Evolutionary conservation across 2,888 invertebrate species (phyloP).

Genomic region (Ophioninae sp.): DNA sequence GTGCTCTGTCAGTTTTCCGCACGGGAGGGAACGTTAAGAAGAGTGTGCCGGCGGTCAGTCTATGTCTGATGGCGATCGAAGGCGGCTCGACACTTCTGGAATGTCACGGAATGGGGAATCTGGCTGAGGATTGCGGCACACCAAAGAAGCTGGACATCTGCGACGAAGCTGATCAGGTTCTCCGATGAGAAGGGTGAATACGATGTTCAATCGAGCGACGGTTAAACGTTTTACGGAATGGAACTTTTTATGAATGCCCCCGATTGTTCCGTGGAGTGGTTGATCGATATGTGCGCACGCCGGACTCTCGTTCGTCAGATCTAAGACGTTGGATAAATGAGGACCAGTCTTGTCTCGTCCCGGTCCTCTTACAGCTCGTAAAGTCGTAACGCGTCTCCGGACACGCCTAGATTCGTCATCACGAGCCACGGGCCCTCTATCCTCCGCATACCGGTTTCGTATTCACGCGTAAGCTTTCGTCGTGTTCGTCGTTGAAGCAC

Average conservation of each 20-base stretch:
- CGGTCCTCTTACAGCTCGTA: slow-evolving; percentile 62
- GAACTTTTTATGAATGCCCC: slow-evolving; percentile 71
- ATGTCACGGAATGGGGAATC: background rate
- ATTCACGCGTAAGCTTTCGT: slow-evolving; percentile 26
- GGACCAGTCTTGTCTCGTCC: slow-evolving; percentile 60
- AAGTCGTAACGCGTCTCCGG: slow-evolving; percentile 68
- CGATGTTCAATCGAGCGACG: slow-evolving; percentile 8
- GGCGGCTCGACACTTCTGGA: background rate
- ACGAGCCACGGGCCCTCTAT: slow-evolving; percentile 42
- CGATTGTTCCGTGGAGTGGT: slow-evolving; percentile 65
- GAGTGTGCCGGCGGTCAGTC: no score
- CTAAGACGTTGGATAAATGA: slow-evolving; percentile 53
- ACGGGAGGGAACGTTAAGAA: no score
- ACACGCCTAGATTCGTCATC: slow-evolving; percentile 75
- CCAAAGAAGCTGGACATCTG: background rate
- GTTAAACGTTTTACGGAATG: slow-evolving; percentile 47
- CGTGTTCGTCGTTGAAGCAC: background rate
- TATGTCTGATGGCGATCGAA: background rate
- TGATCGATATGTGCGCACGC: slow-evolving; percentile 47
- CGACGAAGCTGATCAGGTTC: background rate
- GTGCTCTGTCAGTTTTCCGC: no score
- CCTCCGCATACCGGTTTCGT: slow-evolving; percentile 48
- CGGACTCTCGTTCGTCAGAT: slow-evolving; percentile 9
- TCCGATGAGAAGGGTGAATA: background rate
- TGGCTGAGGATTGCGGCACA: background rate